Conservation (phyloP, 92 coral and sea anemone genomes). For the Phenganax marumi region DNA sequence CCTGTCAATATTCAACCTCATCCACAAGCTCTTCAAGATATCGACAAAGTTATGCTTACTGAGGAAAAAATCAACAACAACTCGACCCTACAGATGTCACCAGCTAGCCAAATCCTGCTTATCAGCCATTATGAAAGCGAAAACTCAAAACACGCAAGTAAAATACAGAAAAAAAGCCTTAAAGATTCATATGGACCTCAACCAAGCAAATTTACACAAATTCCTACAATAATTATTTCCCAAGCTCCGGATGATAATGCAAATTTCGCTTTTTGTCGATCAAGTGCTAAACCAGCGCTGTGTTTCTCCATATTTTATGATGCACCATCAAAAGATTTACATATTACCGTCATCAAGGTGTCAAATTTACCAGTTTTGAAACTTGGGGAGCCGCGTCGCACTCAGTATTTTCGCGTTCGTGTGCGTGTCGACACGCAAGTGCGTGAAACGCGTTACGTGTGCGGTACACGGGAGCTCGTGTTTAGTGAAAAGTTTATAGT, state of each 20-base stretch:
- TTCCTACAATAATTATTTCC: not conserved
- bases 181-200: not conserved
- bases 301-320: conserved; percentile 86
- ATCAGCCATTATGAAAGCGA: conserved; percentile 4
- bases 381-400: conserved; percentile 69
- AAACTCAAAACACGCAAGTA: not conserved
- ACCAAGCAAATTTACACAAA: not conserved
- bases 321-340: conserved; percentile 81
- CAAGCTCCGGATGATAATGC: conserved; percentile 4
- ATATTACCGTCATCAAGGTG: conserved; percentile 80
- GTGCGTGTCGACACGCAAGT: conserved; percentile 80
- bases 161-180: not conserved
- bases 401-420: conserved; percentile 86
- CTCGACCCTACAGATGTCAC: not conserved
- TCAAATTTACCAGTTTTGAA: conserved; percentile 75
- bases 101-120: not conserved
- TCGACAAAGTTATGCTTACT: not conserved
- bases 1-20: conserved; percentile 33
- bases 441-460: conserved; percentile 85
- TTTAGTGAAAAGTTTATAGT: conserved; percentile 90
- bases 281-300: conserved; percentile 51
- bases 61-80: not conserved
- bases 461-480: conserved; percentile 76
- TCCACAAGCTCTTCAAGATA: not conserved
- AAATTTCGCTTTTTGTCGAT: not conserved